A percentile compares a stretch with the other conserved stretches of the same genome.
These are phyloP conservation scores for Malthinus flaveolus DNA, from an alignment of 2,888 invertebrate species.

Conservation along the genomic window DNA sequence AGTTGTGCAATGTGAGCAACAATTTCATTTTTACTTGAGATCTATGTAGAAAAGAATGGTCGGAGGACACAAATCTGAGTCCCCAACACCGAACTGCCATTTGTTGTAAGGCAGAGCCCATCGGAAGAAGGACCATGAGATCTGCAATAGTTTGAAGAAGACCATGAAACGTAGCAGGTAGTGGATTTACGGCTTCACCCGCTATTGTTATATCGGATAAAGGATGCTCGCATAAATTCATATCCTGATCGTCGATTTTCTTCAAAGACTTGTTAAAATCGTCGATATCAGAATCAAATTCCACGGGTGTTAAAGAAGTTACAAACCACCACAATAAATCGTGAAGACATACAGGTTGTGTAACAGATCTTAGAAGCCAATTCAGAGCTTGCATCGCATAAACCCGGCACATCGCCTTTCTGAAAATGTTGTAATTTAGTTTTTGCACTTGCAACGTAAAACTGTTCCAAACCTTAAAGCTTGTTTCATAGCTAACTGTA, in stretches of 20 bases:
- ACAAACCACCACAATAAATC: conserved; percentile 98
- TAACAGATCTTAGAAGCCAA: conserved; percentile 91
- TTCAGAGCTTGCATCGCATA: conserved; percentile 93
- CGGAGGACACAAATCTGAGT: conserved; percentile 82
- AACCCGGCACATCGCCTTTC: conserved; percentile 78
- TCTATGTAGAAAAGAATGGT: conserved; percentile 88
- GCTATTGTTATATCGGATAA: conserved; percentile 78
- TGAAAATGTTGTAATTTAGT: conserved; percentile 32
- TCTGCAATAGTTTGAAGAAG: conserved; percentile 90
- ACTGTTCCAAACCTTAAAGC: conserved; percentile 68
- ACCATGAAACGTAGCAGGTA: conserved; percentile 72
- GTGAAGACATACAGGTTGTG: conserved; percentile 88
- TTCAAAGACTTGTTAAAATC: conserved; percentile 57
- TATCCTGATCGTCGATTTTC: conserved; percentile 54
- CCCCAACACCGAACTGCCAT: conserved; percentile 95
- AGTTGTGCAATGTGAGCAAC: neutral
- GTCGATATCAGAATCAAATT: conserved; percentile 58
- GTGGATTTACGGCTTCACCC: conserved; percentile 67
- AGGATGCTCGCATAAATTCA: conserved; percentile 74
- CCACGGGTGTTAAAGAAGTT: conserved; percentile 71
- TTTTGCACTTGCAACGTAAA: no score
- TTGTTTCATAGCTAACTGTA: conserved; percentile 86
- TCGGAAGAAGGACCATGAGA: conserved; percentile 84
- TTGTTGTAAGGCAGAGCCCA: conserved; percentile 85
- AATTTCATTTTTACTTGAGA: conserved; percentile 42